Percentiles rank a stretch among this genome's conserved stretches.
phyloP scores from a whole-genome alignment of 1,140 invertebrate genomes.

The Calliopsis andreniformis region DNA sequence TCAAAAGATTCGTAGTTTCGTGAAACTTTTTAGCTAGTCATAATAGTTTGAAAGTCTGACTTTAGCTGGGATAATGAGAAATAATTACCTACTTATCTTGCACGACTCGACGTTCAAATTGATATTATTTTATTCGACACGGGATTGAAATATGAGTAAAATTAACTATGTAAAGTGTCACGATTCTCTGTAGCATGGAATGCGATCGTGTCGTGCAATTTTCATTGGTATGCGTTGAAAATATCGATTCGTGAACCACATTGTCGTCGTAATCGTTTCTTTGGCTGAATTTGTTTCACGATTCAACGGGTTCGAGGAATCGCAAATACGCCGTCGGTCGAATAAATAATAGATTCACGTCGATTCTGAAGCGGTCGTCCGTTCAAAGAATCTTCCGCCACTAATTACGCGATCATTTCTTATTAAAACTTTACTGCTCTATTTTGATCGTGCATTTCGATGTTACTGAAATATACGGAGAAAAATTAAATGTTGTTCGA shows the following conservation, averaged over 20 bases:
- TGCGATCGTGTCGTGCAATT: not conserved
- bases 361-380: not conserved
- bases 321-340: no score
- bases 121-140: not conserved
- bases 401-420: not conserved
- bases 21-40: no score
- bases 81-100: not conserved
- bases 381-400: not conserved
- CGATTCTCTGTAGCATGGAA: not conserved
- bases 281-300: not conserved
- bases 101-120: not conserved
- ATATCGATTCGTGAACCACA: not conserved
- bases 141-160: not conserved
- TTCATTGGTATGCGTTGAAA: not conserved
- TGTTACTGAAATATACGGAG: not conserved
- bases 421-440: no score
- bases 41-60: not conserved
- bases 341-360: constrained; percentile 14
- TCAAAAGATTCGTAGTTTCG: no score
- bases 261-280: not conserved
- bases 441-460: not conserved
- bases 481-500: not conserved
- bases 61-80: not conserved
- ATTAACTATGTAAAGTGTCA: not conserved
- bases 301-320: constrained; percentile 2